phyloP scores from a whole-genome alignment of 2,888 invertebrate genomes.

The Volucella zonaria region DNA sequence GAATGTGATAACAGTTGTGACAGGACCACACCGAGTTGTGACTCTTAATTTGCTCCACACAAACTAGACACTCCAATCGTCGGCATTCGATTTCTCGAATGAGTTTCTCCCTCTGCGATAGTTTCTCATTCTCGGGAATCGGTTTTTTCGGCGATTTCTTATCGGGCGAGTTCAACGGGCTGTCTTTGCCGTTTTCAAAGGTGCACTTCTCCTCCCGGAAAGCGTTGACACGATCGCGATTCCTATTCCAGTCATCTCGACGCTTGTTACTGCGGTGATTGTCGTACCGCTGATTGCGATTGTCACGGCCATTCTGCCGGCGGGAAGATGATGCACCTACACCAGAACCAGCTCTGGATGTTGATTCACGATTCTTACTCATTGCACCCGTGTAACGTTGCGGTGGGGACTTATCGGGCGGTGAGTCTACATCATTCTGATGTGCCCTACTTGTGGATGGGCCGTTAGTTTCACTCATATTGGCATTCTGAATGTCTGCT shows the following conservation, averaged over 20 bases:
- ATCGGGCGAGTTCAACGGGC: constrained; percentile 79
- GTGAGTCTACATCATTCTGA: not conserved
- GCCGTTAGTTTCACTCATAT: constrained; percentile 8
- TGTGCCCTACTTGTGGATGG: constrained; percentile 18
- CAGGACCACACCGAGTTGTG: constrained; percentile 95
- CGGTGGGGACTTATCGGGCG: constrained; percentile 57
- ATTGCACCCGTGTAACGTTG: constrained; percentile 75
- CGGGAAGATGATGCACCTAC: constrained; percentile 54
- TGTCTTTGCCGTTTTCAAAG: constrained; percentile 80
- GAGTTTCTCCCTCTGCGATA: constrained; percentile 92
- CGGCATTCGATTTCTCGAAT: constrained; percentile 92
- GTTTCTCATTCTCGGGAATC: constrained; percentile 79
- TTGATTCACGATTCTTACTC: constrained; percentile 69
- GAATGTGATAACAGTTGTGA: constrained; percentile 93
- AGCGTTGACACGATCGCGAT: constrained; percentile 80
- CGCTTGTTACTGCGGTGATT: constrained; percentile 81
- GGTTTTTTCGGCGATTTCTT: constrained; percentile 77
- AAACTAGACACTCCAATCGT: constrained; percentile 95
- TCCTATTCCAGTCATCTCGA: constrained; percentile 81
- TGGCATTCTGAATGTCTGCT: constrained; percentile 48
- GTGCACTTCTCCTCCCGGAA: constrained; percentile 78
- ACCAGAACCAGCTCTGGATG: constrained; percentile 41
- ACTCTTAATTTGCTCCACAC: constrained; percentile 93
- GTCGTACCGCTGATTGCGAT: constrained; percentile 79
- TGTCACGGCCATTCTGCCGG: constrained; percentile 76